A percentile compares a stretch with the other conserved stretches of the same genome.
These are phyloP conservation scores for Apodemia duryi DNA, from an alignment of 2,888 invertebrate species.

Conservation along the genomic window DNA sequence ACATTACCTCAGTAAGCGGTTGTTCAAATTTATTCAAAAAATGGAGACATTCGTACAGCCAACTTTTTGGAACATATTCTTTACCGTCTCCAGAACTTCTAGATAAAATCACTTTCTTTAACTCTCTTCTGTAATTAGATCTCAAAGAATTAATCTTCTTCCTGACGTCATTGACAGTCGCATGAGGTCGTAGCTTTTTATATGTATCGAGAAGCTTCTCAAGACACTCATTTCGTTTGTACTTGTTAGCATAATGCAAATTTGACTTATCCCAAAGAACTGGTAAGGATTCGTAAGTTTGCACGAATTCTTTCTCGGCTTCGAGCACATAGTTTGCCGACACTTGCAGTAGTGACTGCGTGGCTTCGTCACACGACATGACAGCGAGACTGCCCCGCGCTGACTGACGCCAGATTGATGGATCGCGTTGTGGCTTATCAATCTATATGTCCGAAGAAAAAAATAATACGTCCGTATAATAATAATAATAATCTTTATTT, in stretches of 20 bases:
- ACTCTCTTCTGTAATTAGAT: slow-evolving; percentile 1
- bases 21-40: not conserved
- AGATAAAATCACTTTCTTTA: not conserved
- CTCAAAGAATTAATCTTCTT: not conserved
- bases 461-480: too few relatives aligned
- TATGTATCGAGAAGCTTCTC: not conserved
- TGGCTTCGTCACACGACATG: not conserved
- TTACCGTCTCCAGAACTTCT: not conserved
- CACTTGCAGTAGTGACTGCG: not conserved
- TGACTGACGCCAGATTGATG: slow-evolving; percentile 7
- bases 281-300: not conserved
- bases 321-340: not conserved
- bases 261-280: slow-evolving; percentile 1
- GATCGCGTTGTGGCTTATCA: not conserved
- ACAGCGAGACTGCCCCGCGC: not conserved
- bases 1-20: not conserved
- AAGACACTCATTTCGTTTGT: not conserved
- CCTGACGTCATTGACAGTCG: not conserved
- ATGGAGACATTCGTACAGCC: not conserved
- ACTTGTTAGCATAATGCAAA: not conserved
- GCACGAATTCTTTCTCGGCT: not conserved
- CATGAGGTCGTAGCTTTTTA: not conserved
- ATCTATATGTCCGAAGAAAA: not conserved
- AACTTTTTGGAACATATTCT: not conserved
- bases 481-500: too few relatives aligned